These are phyloP conservation scores for Ornithoptera priamus DNA, from an alignment of 2,888 invertebrate genomes.

Conservation along the genomic window DNA sequence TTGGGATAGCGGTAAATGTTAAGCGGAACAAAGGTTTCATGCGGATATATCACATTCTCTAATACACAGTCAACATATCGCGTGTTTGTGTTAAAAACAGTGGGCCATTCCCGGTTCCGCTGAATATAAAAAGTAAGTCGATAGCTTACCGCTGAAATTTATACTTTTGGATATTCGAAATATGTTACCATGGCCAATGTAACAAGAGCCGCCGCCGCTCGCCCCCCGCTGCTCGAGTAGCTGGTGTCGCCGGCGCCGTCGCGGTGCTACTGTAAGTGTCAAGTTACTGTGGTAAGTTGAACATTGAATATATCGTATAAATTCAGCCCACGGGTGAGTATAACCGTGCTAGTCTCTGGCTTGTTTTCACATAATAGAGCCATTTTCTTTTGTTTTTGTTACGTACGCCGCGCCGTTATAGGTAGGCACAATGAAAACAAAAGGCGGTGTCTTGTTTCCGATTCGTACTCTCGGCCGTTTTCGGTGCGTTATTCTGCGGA, in stretches of 20 bases:
- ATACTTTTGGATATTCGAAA: constrained; percentile 79
- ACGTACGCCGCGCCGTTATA: constrained; percentile 70
- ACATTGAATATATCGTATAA: constrained; percentile 76
- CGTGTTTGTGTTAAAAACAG: constrained; percentile 76
- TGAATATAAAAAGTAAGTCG: constrained; percentile 80
- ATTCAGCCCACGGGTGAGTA: constrained; percentile 78
- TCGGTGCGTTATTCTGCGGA: constrained; percentile 37
- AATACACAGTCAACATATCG: constrained; percentile 44
- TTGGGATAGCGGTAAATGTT: too few relatives aligned
- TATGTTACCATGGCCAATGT: constrained; percentile 59
- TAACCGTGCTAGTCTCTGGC: constrained; percentile 74
- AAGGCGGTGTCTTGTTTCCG: constrained; percentile 72
- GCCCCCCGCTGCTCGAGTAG: constrained; percentile 28
- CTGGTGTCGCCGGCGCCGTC: constrained; percentile 29
- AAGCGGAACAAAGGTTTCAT: neutral
- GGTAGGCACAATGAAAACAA: constrained; percentile 77
- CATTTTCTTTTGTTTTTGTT: constrained; percentile 80
- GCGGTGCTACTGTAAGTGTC: constrained; percentile 45
- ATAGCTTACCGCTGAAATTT: constrained; percentile 78
- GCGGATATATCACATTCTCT: constrained; percentile 33
- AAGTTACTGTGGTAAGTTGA: constrained; percentile 51
- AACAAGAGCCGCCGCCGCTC: constrained; percentile 38
- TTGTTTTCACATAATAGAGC: constrained; percentile 81
- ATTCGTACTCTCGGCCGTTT: constrained; percentile 55
- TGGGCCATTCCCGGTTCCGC: constrained; percentile 65